These are phyloP conservation scores for Moxostoma hubbsi DNA, from an alignment of 2,797 vertebrate genomes.

Conservation along the genomic window DNA sequence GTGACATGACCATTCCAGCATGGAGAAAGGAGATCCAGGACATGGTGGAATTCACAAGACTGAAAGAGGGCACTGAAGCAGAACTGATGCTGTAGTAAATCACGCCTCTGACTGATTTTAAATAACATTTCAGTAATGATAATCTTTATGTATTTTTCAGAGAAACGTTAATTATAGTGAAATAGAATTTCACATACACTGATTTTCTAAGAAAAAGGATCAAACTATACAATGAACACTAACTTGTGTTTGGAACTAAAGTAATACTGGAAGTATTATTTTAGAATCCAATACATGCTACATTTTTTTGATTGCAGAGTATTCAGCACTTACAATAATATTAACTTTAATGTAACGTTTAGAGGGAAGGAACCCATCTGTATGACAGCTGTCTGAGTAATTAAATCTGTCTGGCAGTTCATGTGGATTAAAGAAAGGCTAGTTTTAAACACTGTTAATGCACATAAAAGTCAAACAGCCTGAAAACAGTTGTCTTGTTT, in stretches of 20 bases:
- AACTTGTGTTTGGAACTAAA: slow-evolving; percentile 60
- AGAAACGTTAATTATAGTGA: slow-evolving; percentile 42
- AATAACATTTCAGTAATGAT: slow-evolving; percentile 38
- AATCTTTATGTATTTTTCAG: slow-evolving; percentile 47
- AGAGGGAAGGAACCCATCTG: slow-evolving; percentile 50
- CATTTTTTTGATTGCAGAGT: slow-evolving; percentile 50
- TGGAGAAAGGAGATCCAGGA: background rate
- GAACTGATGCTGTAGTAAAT: slow-evolving; percentile 34
- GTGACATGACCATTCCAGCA: slow-evolving; percentile 15
- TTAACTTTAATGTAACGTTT: slow-evolving; percentile 57
- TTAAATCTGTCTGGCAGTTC: slow-evolving; percentile 76
- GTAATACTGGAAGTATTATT: slow-evolving; percentile 57
- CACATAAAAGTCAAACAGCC: slow-evolving; percentile 76
- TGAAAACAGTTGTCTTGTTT: slow-evolving; percentile 39
- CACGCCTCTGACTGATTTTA: slow-evolving; percentile 51
- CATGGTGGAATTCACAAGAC: slow-evolving; percentile 1
- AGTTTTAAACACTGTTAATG: slow-evolving; percentile 70
- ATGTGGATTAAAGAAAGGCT: slow-evolving; percentile 67
- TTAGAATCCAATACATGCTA: slow-evolving; percentile 54
- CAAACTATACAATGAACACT: slow-evolving; percentile 55
- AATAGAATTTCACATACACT: slow-evolving; percentile 50
- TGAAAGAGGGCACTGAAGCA: slow-evolving; percentile 7
- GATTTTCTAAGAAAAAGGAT: slow-evolving; percentile 49
- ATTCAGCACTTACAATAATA: slow-evolving; percentile 64
- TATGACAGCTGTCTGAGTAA: slow-evolving; percentile 62